These are phyloP conservation scores for Trinectes maculatus DNA, from an alignment of 2,113 vertebrate genomes.

Conservation along the genomic window DNA sequence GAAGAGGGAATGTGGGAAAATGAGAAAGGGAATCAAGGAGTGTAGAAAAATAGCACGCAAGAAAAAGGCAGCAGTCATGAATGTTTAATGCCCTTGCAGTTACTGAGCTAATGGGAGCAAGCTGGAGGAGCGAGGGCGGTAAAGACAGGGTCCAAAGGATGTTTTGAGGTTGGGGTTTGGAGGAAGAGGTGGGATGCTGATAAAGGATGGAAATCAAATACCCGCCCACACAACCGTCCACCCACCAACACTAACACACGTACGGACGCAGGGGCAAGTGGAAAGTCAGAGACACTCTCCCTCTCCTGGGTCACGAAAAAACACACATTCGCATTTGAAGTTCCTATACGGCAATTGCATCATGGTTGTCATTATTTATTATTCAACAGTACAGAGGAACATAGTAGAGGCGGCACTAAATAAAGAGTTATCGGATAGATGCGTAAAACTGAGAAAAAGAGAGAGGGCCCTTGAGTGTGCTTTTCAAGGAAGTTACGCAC, in stretches of 20 bases:
- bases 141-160: conserved; percentile 14
- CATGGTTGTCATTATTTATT: conserved; percentile 74
- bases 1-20: background rate
- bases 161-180: background rate
- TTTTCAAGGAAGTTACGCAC: no score
- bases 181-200: background rate
- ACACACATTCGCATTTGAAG: conserved; percentile 50
- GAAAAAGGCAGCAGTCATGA: conserved; percentile 65
- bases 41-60: conserved; percentile 16
- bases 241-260: background rate
- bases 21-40: background rate
- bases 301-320: conserved; percentile 14
- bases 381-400: conserved; percentile 71
- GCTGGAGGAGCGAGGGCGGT: conserved; percentile 15
- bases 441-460: background rate
- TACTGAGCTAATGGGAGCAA: conserved; percentile 58
- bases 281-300: conserved; percentile 19
- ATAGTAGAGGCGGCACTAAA: conserved; percentile 52
- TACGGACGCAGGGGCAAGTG: conserved; percentile 7
- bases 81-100: conserved; percentile 68
- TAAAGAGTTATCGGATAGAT: conserved; percentile 51
- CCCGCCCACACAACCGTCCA: background rate
- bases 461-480: background rate
- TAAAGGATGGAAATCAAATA: background rate
- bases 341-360: conserved; percentile 68